phyloP scores from a whole-genome alignment of 2,113 vertebrate genomes.

The Oncorhynchus mykiss region DNA sequence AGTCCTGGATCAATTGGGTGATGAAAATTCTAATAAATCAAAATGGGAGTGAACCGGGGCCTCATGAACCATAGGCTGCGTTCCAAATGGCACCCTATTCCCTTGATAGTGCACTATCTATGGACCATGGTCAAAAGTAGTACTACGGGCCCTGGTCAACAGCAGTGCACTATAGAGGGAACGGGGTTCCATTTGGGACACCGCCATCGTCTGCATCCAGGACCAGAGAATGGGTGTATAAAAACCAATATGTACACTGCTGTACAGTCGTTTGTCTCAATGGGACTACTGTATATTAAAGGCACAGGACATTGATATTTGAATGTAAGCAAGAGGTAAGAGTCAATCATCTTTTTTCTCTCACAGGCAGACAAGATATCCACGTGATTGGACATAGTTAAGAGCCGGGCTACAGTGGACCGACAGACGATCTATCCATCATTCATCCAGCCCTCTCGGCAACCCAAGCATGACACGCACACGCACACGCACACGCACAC shows the following conservation, averaged over 20 bases:
- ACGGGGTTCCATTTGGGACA: no score
- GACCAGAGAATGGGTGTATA: conserved; percentile 22
- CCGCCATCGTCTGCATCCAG: not conserved
- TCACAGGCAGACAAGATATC: no score
- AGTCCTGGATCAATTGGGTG: conserved; percentile 64
- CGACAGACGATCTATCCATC: no score
- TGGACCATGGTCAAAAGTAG: not conserved
- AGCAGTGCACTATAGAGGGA: no score
- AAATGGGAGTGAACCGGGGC: conserved; percentile 35
- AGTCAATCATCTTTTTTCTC: conserved; percentile 35
- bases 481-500: no score
- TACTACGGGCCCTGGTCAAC: no score
- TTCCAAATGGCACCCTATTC: not conserved
- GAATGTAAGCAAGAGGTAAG: conserved; percentile 19
- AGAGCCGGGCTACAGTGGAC: no score
- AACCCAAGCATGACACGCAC: no score
- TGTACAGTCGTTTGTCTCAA: conserved; percentile 38
- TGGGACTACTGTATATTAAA: conserved; percentile 8
- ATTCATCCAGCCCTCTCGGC: no score
- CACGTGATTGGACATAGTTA: no score
- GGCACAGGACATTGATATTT: conserved; percentile 12
- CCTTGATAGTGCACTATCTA: not conserved
- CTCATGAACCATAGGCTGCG: conserved; percentile 29
- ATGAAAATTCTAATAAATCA: conserved; percentile 69
- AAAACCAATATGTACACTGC: conserved; percentile 39